These are phyloP conservation scores for Anguilla marmorata DNA, from an alignment of 2,797 vertebrate genomes.

Conservation along the genomic window DNA sequence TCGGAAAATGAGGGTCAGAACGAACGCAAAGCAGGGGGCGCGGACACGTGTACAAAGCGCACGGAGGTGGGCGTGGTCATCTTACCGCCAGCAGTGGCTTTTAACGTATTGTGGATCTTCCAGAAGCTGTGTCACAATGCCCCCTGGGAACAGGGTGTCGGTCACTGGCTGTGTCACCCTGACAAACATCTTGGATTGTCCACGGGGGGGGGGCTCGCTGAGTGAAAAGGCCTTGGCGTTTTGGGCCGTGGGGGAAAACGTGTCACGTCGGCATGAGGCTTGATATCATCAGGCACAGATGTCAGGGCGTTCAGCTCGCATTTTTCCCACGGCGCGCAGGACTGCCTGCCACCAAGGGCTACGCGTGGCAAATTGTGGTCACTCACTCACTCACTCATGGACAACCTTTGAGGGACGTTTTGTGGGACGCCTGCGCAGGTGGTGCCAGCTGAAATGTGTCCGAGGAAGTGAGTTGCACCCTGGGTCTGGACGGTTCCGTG, in stretches of 20 bases:
- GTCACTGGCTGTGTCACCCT: too few relatives aligned
- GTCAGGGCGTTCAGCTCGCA: neutral
- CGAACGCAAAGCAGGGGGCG: neutral
- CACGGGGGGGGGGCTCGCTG: neutral
- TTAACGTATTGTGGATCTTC: neutral
- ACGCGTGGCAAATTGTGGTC: too few relatives aligned
- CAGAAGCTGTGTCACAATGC: neutral
- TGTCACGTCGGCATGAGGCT: neutral
- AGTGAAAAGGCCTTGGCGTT: neutral
- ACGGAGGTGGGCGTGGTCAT: neutral
- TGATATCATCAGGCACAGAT: neutral
- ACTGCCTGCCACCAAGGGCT: too few relatives aligned
- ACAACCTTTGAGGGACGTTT: too few relatives aligned
- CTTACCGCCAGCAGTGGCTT: neutral
- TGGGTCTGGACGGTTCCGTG: too few relatives aligned
- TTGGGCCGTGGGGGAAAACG: neutral
- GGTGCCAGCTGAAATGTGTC: too few relatives aligned
- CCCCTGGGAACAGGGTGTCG: neutral
- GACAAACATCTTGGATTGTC: neutral
- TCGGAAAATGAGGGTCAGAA: neutral
- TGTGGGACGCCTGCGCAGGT: too few relatives aligned
- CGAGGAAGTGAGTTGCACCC: too few relatives aligned
- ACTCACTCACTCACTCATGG: too few relatives aligned
- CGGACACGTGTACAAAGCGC: neutral
- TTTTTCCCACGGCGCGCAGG: too few relatives aligned